Base-by-base conservation (phyloP, 2,888 invertebrate species). In the Polymixis lichenea region DNA sequence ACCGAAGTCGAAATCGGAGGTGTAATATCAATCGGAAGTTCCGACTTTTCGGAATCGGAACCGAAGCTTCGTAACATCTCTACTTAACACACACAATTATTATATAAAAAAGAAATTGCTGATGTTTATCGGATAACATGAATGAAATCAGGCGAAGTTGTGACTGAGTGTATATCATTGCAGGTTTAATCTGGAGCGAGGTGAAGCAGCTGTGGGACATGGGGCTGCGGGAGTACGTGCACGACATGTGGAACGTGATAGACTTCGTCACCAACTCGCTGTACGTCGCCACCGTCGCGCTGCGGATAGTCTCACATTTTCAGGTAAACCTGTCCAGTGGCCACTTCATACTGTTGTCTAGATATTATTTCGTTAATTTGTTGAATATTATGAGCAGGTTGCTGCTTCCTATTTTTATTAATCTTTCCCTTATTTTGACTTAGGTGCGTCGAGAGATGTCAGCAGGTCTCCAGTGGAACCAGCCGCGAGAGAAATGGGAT, bases 181-280 rank as follows among this genome's bases (percentile, higher is more conserved):
- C 92, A 98, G 99, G 99, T 75, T 97, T 99, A 89, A 99, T 99
- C 92, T 99, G 99, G 99, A 99, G 99, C 90, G 99, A 99, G 96
- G 99, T 99, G 89, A 99, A 99, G 94, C 99, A 99, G 94, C 97
- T 99, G 80, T 99, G 99, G 99, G 99, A 99, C 94, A 99, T 99
- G 89, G 99, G 99, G 0, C 97, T 99, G 78, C 98, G 99, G 91
- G 99, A 99, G 93, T 99, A 99, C 96, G 98, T 99, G 77, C 98
- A 99, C 91, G 99, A 99, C 95, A 99, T 99, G 99, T 99, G 99
- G 99, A 99, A 99, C 95, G 99, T 99, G 80, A 98, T 99, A 89
- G 99, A 99, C 96, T 99, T 99, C 95, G 99, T 99, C 86, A 99
- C 99, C 81, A 99, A 99, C 96, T 99, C 99, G 13, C 97, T 99